These are phyloP conservation scores for Mirza zaza DNA, from an alignment of 2,113 vertebrate species.

Conservation along the genomic window DNA sequence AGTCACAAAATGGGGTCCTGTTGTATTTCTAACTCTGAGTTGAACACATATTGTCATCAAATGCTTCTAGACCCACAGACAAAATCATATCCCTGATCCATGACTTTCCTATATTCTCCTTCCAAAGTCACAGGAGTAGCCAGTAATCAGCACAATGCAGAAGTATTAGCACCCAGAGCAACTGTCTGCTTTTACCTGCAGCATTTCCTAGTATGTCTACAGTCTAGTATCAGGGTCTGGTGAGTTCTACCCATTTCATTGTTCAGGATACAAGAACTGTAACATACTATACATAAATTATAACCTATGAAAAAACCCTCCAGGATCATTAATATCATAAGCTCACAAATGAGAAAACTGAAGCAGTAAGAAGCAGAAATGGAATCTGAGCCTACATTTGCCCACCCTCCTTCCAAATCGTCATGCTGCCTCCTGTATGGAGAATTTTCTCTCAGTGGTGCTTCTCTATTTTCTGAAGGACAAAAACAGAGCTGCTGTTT, in stretches of 20 bases:
- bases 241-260: neutral
- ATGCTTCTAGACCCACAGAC: neutral
- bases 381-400: neutral
- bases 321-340: no score
- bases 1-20: neutral
- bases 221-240: neutral
- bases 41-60: neutral
- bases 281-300: neutral
- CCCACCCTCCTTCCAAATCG: neutral
- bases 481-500: neutral
- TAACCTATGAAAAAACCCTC: neutral
- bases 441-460: neutral
- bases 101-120: neutral
- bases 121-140: accelerated
- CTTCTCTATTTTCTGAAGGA: neutral
- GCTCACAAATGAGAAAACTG: neutral
- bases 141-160: no score
- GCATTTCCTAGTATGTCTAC: neutral
- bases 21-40: neutral
- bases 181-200: no score
- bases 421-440: neutral
- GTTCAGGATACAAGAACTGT: neutral
- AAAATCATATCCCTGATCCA: neutral
- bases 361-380: neutral
- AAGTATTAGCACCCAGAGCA: neutral